Evolutionary conservation across 2,888 invertebrate species (phyloP), one percentile per base, ranked within the genome.

Genomic region (Druceiella hillmani): DNA sequence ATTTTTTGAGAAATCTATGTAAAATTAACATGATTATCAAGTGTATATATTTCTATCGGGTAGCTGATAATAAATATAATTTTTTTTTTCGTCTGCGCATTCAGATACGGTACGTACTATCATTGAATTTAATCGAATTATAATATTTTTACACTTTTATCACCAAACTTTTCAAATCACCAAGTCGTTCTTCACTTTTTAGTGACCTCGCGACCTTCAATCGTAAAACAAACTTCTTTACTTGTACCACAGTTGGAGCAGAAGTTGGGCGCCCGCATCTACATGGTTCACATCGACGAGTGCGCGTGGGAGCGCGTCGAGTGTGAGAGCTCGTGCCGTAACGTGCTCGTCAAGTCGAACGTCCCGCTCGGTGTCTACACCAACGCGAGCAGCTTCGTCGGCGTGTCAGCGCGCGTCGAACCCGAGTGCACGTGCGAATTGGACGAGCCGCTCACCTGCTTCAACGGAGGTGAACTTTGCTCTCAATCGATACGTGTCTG

Each of bases 311-410:
- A 91, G 62, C 79, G 78, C 46, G 71, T 75, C 27, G 78, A 81
- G 38, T 82, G 83, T 47, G 78, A 81, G 13, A 71, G 74, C 30
- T 89, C 93, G 1, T 97, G 95, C 53, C 78, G 81, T 2, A 94
- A 90, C 52, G 75, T 76, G 12, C 66, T 95, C 36, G 78, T 79
- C 52, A 81, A 82, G 55, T 81, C 81, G 38, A 79, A 80, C 10
- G 75, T 78, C 2, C 89, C 91, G 0, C 78, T 83, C 17, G 76
- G 88, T 4, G 89, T 99, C 4, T 92, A 87, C 55, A 93, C 95
- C 0, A 98, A 98, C 57, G 83, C 81, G 2, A 91, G 93, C 1
- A 91, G 93, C 3, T 90, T 97, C 57, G 91, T 98, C 9, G 97
- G 97, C 0, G 90, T 99, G 0, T 81, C 83, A 13, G 90, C 91